A percentile compares a stretch with the other conserved stretches of the same genome.
phyloP scores from a whole-genome alignment of 1,140 invertebrate genomes.

The Ganaspis sp. region DNA sequence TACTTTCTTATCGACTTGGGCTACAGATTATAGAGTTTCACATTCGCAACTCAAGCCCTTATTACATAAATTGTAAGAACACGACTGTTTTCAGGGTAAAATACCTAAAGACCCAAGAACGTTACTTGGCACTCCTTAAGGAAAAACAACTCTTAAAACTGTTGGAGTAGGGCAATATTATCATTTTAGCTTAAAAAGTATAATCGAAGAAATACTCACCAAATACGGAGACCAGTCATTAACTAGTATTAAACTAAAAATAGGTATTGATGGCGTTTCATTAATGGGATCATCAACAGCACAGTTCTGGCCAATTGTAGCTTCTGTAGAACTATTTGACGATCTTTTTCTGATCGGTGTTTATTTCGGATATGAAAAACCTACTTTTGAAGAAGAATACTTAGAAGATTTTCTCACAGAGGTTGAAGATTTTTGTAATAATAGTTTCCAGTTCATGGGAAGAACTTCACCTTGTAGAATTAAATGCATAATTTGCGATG shows the following conservation, averaged over 20 bases:
- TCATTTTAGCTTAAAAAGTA: slow-evolving; percentile 33
- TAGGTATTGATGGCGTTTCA: slow-evolving; percentile 8
- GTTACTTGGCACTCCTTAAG: not conserved
- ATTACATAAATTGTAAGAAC: not conserved
- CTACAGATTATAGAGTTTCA: not conserved
- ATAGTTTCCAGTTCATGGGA: slow-evolving; percentile 33
- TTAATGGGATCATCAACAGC: no score
- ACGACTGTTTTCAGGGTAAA: not conserved
- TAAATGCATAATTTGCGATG: slow-evolving; percentile 41
- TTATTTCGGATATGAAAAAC: slow-evolving; percentile 42
- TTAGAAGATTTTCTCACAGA: slow-evolving; percentile 38
- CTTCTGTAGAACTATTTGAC: not conserved
- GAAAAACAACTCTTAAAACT: slow-evolving; percentile 8
- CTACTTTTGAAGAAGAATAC: slow-evolving; percentile 35
- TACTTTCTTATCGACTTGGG: not conserved
- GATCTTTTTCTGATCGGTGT: slow-evolving; percentile 36
- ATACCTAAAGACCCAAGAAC: not conserved
- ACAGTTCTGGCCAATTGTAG: slow-evolving; percentile 48
- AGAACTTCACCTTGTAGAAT: not conserved
- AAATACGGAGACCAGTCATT: slow-evolving; percentile 19
- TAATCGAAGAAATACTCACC: slow-evolving; percentile 32
- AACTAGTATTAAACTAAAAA: slow-evolving; percentile 33
- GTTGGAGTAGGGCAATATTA: slow-evolving; percentile 39
- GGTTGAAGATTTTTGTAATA: slow-evolving; percentile 30
- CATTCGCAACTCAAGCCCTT: not conserved